Evolutionary conservation across 2,797 vertebrate genomes (phyloP).

Genomic region (Ptychadena robeensis): DNA sequence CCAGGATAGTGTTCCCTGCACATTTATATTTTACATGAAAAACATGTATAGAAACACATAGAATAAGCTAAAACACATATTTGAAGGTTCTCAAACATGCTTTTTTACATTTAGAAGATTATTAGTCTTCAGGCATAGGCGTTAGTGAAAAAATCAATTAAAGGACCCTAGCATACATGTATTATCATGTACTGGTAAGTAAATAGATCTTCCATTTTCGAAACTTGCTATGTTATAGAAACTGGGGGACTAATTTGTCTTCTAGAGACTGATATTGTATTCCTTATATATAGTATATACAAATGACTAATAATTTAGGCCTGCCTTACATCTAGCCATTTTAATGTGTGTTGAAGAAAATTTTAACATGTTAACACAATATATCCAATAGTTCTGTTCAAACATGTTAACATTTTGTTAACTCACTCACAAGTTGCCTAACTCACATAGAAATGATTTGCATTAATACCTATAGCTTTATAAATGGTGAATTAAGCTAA

Average conservation of each 20-base stretch:
- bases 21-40: slow-evolving; percentile 31
- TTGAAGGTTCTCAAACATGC: slow-evolving; percentile 8
- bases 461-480: too few relatives aligned
- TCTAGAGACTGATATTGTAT: background rate
- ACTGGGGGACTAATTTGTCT: slow-evolving; percentile 5
- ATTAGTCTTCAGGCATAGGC: background rate
- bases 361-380: too few relatives aligned
- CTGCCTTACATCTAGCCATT: too few relatives aligned
- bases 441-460: too few relatives aligned
- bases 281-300: too few relatives aligned
- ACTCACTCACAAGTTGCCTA: too few relatives aligned
- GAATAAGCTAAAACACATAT: background rate
- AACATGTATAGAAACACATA: slow-evolving; percentile 17
- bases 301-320: background rate
- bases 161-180: background rate
- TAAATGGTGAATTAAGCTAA: too few relatives aligned
- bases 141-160: background rate
- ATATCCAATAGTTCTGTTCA: too few relatives aligned
- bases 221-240: slow-evolving; percentile 18
- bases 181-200: slow-evolving; percentile 20
- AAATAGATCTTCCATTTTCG: too few relatives aligned
- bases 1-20: background rate
- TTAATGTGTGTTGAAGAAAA: too few relatives aligned
- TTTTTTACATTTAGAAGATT: too few relatives aligned
- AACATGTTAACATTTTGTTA: too few relatives aligned